Evolutionary conservation across 2,888 invertebrate genomes (phyloP), one percentile per base, ranked within the genome.

Genomic region (Pristionchus entomophagus): DNA sequence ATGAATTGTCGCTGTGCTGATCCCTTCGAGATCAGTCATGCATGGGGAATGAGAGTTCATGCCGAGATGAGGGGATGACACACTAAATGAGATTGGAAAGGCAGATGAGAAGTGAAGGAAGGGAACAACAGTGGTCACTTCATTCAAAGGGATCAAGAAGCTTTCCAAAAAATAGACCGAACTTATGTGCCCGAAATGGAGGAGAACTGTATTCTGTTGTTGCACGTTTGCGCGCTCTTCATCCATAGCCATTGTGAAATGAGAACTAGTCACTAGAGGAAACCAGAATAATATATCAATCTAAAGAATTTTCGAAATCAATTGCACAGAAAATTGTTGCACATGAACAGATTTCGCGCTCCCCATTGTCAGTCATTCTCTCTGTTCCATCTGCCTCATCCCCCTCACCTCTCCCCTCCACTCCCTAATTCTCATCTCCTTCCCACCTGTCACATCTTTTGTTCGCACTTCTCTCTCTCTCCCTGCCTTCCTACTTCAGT

Each of bases 371-470:
- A 73, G 73, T 10, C 45, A 73, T 73, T 73, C 45, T 73, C 41
- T 1, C 73, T 41, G 41, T 73, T 73, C 73, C 73, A 73, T 73
- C 73, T 73, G 73, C 41, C 73, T 73, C 41, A 17, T 41, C 41
- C 26, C 78, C 2, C 22, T 6, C 26, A 12, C 51, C 51, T 51
- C n/a, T n/a, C n/a, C n/a, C n/a, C n/a, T n/a, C n/a, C n/a, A 51
- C 49, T 80, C 78, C 19, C 41, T 73, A 73, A 73, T 73, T 73
- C 73, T 45, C 73, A 8, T 5, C 5, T 56, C 56, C 65, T 65
- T 29, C 65, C 78, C 78, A 80, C 78, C 78, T 80, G 78, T 80
- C 78, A 32, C 51, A 6, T 26, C 78, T 80, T 51, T 80, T 80
- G 51, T 80, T 80, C 51, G 32, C 78, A 51, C 78, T 53, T 80